Conservation (phyloP, 2,797 vertebrate species). For the Myotis planiceps region DNA sequence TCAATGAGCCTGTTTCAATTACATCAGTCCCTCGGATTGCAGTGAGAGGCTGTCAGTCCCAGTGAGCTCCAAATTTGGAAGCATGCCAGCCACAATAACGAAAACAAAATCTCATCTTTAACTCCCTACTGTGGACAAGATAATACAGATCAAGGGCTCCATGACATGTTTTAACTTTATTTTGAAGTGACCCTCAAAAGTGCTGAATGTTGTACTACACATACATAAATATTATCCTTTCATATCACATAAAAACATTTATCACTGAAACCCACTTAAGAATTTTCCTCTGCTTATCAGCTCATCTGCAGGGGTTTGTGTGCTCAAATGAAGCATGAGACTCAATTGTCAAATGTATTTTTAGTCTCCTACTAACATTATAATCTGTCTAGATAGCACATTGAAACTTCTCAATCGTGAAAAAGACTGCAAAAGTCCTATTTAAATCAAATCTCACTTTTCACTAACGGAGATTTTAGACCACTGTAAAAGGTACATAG, state of each 20-base stretch:
- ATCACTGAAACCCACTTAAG: constrained; percentile 72
- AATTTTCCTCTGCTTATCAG: constrained; percentile 76
- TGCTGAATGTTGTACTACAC: constrained; percentile 73
- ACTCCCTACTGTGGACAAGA: constrained; percentile 68
- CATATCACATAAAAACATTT: constrained; percentile 72
- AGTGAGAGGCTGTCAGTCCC: constrained; percentile 67
- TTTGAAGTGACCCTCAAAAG: constrained; percentile 78
- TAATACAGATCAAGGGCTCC: constrained; percentile 82
- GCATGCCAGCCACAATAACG: constrained; percentile 61
- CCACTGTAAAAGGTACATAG: neutral
- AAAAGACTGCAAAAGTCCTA: constrained; percentile 28
- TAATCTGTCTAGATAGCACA: constrained; percentile 71
- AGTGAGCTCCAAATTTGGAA: constrained; percentile 74
- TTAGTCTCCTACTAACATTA: constrained; percentile 67
- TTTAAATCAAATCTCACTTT: constrained; percentile 28
- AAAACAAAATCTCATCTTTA: constrained; percentile 75
- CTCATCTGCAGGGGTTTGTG: constrained; percentile 59
- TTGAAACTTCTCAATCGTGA: constrained; percentile 65
- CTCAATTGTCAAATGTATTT: constrained; percentile 72
- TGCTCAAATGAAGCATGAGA: constrained; percentile 66
- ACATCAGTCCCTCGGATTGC: constrained; percentile 59
- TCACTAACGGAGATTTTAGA: neutral
- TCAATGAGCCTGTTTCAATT: constrained; percentile 72
- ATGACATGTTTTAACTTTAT: constrained; percentile 82
- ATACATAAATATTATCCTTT: constrained; percentile 77